Evolutionary conservation across 2,888 invertebrate genomes (phyloP).

Genomic region (Trissolcus japonicus): DNA sequence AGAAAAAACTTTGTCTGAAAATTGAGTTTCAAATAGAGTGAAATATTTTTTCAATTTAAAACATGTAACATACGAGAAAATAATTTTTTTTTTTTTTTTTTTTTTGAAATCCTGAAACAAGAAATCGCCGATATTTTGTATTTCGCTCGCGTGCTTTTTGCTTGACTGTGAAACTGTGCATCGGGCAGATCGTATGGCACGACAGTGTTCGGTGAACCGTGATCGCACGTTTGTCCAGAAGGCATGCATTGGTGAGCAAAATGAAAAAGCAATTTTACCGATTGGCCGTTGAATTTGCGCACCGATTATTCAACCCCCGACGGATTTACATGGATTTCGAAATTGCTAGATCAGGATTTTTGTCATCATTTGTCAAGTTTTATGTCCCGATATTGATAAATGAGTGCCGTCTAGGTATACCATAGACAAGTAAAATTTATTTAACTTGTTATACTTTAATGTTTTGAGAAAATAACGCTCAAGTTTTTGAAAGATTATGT

Average conservation of each 20-base stretch:
- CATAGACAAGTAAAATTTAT: too few species aligned
- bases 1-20: too few species aligned
- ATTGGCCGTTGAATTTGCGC: slow-evolving; percentile 29
- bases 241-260: slow-evolving; percentile 42
- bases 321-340: slow-evolving; percentile 11
- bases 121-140: slow-evolving; percentile 27
- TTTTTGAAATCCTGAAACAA: slow-evolving; percentile 11
- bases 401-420: too few species aligned
- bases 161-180: slow-evolving; percentile 46
- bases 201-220: slow-evolving; percentile 42
- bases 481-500: background rate
- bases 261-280: slow-evolving; percentile 47
- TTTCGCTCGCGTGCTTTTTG: slow-evolving; percentile 18
- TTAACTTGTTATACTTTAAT: too few species aligned
- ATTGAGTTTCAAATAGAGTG: too few species aligned
- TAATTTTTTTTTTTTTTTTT: slow-evolving; percentile 3
- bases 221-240: slow-evolving; percentile 46
- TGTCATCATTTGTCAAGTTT: too few species aligned
- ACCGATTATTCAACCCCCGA: slow-evolving; percentile 14
- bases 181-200: slow-evolving; percentile 39
- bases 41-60: background rate
- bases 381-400: too few species aligned
- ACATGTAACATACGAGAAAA: background rate
- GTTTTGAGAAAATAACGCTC: too few species aligned
- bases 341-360: too few species aligned